Percentiles rank a stretch among this genome's conserved stretches.
Evolutionary conservation across 1,140 invertebrate genomes (phyloP).

Genomic region (Conus betulinus): DNA sequence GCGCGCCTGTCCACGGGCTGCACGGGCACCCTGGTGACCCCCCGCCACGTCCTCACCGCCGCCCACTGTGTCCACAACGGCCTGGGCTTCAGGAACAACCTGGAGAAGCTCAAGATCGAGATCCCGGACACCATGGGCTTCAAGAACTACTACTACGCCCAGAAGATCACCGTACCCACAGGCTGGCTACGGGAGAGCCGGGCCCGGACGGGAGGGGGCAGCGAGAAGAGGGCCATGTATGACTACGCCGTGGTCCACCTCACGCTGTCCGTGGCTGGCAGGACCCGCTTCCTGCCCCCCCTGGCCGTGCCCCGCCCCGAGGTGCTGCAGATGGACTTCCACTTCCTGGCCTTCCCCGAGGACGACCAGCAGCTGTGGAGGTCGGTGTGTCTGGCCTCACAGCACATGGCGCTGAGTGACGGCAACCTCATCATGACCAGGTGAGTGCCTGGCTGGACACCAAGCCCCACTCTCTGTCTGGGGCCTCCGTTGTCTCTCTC

Average conservation of each 20-base stretch:
- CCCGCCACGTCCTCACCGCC: slow-evolving; percentile 62
- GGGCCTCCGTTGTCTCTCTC: background rate
- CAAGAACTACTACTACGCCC: slow-evolving; percentile 62
- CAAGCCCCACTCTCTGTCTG: background rate
- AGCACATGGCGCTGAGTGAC: slow-evolving; percentile 50
- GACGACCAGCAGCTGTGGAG: slow-evolving; percentile 49
- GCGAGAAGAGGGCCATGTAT: slow-evolving; percentile 39
- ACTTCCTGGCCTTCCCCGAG: slow-evolving; percentile 63
- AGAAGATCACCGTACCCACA: slow-evolving; percentile 59
- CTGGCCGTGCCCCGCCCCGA: slow-evolving; percentile 53
- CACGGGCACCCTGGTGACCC: slow-evolving; percentile 65
- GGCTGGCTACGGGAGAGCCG: slow-evolving; percentile 49
- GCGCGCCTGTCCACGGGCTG: slow-evolving; percentile 65
- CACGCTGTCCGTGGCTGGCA: slow-evolving; percentile 50
- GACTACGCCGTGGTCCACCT: slow-evolving; percentile 66
- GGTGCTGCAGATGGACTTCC: slow-evolving; percentile 52
- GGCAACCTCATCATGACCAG: slow-evolving; percentile 59
- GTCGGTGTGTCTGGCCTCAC: slow-evolving; percentile 52
- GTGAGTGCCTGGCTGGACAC: background rate
- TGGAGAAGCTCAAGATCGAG: slow-evolving; percentile 62
- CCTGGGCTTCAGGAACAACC: slow-evolving; percentile 49
- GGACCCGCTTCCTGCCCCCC: slow-evolving; percentile 56
- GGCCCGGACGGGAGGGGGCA: background rate
- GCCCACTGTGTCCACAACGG: slow-evolving; percentile 68
- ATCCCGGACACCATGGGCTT: slow-evolving; percentile 57